Conservation (phyloP, 2,113 vertebrate species). For the Bubo scandiacus region DNA sequence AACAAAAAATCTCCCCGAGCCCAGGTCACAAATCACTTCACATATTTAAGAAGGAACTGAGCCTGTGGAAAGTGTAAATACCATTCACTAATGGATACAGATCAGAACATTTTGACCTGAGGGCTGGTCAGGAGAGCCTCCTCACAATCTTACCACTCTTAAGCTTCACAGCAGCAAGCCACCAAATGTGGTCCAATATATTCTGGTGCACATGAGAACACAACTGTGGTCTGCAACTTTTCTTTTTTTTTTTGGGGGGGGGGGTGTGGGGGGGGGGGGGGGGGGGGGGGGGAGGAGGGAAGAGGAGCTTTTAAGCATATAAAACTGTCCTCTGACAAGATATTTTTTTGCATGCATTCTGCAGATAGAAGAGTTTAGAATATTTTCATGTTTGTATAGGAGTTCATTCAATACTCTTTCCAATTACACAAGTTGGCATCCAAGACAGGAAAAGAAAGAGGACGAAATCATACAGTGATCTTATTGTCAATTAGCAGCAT, state of each 20-base stretch:
- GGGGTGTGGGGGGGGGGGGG: too few species aligned
- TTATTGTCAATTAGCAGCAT: constrained; percentile 45
- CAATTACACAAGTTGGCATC: not conserved
- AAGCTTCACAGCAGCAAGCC: not conserved
- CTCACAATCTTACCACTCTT: not conserved
- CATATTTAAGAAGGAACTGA: not conserved
- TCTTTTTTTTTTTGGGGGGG: too few species aligned
- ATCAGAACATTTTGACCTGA: not conserved
- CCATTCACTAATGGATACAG: not conserved
- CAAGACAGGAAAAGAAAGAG: not conserved
- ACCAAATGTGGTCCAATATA: not conserved
- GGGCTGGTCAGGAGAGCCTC: not conserved
- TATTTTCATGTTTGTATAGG: not conserved
- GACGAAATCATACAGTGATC: not conserved
- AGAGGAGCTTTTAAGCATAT: not conserved
- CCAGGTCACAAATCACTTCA: not conserved
- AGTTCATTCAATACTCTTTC: not conserved
- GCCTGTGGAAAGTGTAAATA: not conserved
- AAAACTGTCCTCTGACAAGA: not conserved
- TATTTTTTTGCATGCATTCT: not conserved
- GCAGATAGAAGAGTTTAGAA: not conserved
- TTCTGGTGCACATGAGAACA: not conserved
- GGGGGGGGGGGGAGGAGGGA: too few species aligned
- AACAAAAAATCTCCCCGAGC: not conserved
- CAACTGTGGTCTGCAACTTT: not conserved